Evolutionary conservation across 2,113 vertebrate genomes (phyloP).

Genomic region (Tupaia chinensis): DNA sequence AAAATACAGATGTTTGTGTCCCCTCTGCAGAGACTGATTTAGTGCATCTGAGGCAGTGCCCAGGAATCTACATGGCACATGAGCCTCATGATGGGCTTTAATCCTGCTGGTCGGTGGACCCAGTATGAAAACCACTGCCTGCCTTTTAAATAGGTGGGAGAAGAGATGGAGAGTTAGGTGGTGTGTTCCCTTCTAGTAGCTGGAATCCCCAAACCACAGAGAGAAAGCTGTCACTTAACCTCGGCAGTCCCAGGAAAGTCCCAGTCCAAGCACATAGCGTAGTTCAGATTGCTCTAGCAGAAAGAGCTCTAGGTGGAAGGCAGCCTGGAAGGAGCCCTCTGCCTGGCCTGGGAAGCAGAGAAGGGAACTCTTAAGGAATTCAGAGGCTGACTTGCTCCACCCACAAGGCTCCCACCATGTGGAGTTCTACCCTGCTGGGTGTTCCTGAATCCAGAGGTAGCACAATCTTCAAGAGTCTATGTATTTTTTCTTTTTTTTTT

Average conservation of each 20-base stretch:
- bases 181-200: not conserved
- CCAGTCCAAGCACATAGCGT: not conserved
- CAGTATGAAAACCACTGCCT: not conserved
- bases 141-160: not conserved
- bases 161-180: not conserved
- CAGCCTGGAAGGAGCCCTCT: not conserved
- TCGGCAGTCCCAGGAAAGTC: not conserved
- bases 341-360: not conserved
- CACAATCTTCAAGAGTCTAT: not conserved
- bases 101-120: not conserved
- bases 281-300: not conserved
- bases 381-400: not conserved
- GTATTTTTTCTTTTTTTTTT: not conserved
- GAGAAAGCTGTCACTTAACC: not conserved
- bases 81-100: not conserved
- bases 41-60: not conserved
- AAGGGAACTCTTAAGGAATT: not conserved
- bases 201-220: not conserved
- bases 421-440: not conserved
- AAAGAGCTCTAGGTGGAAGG: not conserved
- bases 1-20: not conserved
- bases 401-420: not conserved
- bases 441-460: not conserved
- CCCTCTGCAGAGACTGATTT: not conserved
- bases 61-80: not conserved